Conservation (phyloP, 2,113 vertebrate genomes). For the Notarius lentiginosus region DNA sequence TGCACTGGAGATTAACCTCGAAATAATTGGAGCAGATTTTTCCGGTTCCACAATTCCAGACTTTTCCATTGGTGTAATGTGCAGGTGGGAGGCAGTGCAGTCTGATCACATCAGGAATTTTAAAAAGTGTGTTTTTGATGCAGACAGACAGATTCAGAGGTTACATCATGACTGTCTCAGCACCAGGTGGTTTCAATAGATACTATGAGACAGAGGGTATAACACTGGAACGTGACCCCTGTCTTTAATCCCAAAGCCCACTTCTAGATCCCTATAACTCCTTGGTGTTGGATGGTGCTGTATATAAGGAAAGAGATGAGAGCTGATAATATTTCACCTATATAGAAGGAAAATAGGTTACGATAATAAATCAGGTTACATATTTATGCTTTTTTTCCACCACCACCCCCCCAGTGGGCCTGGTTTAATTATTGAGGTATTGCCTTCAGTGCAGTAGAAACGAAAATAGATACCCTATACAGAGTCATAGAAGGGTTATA, state of each 20-base stretch:
- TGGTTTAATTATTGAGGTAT: constrained; percentile 17
- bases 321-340: constrained; percentile 66
- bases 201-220: constrained; percentile 2
- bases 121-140: constrained; percentile 40
- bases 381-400: constrained; percentile 44
- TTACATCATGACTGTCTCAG: constrained; percentile 26
- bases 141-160: constrained; percentile 35
- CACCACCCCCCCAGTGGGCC: constrained; percentile 46
- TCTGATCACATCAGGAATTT: constrained; percentile 9
- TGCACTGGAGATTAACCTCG: constrained; percentile 31
- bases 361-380: constrained; percentile 63
- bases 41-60: constrained; percentile 29
- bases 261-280: constrained; percentile 7
- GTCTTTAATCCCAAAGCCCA: not conserved
- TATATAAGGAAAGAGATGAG: constrained; percentile 49
- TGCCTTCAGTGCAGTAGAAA: constrained; percentile 3
- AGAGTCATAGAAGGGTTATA: not conserved
- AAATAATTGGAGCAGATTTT: constrained; percentile 29
- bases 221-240: not conserved
- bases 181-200: constrained; percentile 38
- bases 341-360: constrained; percentile 49
- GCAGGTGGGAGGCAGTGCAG: constrained; percentile 23
- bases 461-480: constrained; percentile 15
- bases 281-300: constrained; percentile 43
- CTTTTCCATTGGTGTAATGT: constrained; percentile 23